Evolutionary conservation across 2,888 invertebrate genomes (phyloP).

Genomic region (Drosophila yooni): DNA sequence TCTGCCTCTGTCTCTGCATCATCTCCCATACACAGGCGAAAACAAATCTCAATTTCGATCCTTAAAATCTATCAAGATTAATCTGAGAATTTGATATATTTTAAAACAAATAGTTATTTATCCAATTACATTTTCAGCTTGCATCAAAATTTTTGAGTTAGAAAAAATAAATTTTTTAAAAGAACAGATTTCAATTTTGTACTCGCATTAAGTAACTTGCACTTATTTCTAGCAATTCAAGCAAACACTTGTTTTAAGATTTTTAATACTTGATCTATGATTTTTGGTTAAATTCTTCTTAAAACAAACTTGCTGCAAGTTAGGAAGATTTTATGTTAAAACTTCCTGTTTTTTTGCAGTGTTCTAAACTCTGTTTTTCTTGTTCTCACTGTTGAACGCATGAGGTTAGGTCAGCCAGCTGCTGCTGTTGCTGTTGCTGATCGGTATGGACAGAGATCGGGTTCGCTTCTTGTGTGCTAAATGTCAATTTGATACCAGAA

Average conservation of each 20-base stretch:
- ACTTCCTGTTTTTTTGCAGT: not conserved
- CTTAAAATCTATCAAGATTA: not conserved
- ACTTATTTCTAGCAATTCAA: not conserved
- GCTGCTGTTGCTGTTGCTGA: conserved; percentile 19
- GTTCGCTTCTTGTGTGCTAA: conserved; percentile 68
- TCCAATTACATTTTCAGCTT: not conserved
- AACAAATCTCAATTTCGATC: not conserved
- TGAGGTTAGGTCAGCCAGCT: conserved; percentile 72
- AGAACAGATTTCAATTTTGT: not conserved
- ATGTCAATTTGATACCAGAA: conserved; percentile 78
- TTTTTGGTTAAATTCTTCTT: not conserved
- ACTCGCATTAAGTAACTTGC: not conserved
- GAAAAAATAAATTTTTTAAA: not conserved
- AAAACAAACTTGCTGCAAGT: not conserved
- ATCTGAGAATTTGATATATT: not conserved
- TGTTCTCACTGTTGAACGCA: conserved; percentile 42
- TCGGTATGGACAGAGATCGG: conserved; percentile 37
- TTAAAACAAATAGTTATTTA: not conserved
- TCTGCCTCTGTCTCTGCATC: too few relatives aligned
- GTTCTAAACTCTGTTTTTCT: not conserved
- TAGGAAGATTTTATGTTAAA: not conserved
- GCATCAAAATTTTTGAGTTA: not conserved
- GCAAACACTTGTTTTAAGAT: not conserved
- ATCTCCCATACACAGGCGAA: not conserved
- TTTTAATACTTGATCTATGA: not conserved